A percentile compares a stretch with the other conserved stretches of the same genome.
Conservation (phyloP, 2,888 invertebrate genomes). For the Agrochola macilenta region DNA sequence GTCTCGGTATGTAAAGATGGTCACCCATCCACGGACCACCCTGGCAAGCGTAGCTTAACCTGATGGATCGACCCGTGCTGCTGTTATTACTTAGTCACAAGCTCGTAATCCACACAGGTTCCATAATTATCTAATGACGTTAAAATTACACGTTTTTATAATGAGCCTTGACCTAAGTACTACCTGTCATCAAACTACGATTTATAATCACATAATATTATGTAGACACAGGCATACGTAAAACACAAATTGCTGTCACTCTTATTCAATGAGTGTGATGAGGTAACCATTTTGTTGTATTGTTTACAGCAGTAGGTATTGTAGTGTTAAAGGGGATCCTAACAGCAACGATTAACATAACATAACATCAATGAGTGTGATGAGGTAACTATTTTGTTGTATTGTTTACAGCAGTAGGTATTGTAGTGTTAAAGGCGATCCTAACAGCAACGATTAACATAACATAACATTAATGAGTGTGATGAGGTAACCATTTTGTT, state of each 20-base stretch:
- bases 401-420: background rate
- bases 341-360: too few relatives aligned
- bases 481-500: too few relatives aligned
- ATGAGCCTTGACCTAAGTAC: slow-evolving; percentile 44
- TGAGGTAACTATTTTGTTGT: slow-evolving; percentile 4
- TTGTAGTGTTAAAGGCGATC: background rate
- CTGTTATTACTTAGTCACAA: too few relatives aligned
- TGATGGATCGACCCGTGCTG: too few relatives aligned
- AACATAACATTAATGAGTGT: too few relatives aligned
- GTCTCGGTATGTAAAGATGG: too few relatives aligned
- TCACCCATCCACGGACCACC: too few relatives aligned
- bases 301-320: background rate
- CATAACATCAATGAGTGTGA: too few relatives aligned
- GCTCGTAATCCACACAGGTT: background rate
- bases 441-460: too few relatives aligned
- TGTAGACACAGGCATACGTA: slow-evolving; percentile 16
- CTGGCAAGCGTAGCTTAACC: too few relatives aligned
- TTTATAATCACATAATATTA: slow-evolving; percentile 23
- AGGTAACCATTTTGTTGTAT: slow-evolving; percentile 3
- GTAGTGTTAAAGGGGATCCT: background rate
- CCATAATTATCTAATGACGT: slow-evolving; percentile 21
- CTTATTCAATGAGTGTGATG: slow-evolving; percentile 26
- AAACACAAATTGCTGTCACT: slow-evolving; percentile 21
- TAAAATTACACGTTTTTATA: slow-evolving; percentile 41
- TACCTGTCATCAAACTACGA: slow-evolving; percentile 23